Percentiles rank a stretch among this genome's conserved stretches.
Evolutionary conservation across 2,113 vertebrate genomes (phyloP).

Genomic region (Chloroceryle aenea): DNA sequence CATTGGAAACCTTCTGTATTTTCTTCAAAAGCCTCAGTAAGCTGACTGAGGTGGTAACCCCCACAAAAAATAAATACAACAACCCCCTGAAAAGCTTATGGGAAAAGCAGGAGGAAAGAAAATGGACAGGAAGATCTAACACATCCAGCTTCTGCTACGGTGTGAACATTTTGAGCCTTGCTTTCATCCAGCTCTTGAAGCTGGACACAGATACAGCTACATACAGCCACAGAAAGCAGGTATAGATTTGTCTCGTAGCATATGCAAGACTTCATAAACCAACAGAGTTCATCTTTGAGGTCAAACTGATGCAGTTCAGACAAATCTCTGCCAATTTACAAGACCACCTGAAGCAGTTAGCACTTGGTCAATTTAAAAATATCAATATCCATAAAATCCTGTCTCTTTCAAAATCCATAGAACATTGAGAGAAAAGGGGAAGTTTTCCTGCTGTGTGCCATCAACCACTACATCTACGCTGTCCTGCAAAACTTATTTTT

Average conservation of each 20-base stretch:
- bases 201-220: not conserved
- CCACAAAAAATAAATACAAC: not conserved
- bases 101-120: not conserved
- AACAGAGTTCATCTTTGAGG: not conserved
- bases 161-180: not conserved
- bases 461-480: not conserved
- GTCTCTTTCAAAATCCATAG: not conserved
- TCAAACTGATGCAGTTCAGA: not conserved
- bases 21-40: not conserved
- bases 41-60: not conserved
- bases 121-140: not conserved
- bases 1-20: not conserved
- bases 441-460: not conserved
- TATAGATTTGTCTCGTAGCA: not conserved
- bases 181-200: not conserved
- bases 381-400: not conserved
- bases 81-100: not conserved
- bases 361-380: not conserved
- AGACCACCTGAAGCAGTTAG: not conserved
- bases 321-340: not conserved
- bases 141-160: not conserved
- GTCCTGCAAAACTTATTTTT: not conserved
- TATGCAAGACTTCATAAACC: not conserved
- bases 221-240: not conserved
- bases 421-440: accelerated